These are phyloP conservation scores for Patiria miniata DNA, from an alignment of 35 echinoderm and acorn worm species.

Conservation along the genomic window DNA sequence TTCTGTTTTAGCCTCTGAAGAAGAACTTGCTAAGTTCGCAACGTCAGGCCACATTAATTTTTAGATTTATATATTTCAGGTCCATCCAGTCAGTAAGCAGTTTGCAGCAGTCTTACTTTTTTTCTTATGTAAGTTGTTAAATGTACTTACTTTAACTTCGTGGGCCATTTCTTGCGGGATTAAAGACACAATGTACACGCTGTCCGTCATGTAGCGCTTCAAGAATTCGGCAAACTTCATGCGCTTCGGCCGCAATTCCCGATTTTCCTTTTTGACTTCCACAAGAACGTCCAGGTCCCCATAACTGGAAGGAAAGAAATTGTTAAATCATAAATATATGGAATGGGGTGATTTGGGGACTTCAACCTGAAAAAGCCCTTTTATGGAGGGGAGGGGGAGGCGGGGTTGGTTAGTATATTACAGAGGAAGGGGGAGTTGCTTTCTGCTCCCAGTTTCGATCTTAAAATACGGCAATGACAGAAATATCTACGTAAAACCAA, in stretches of 20 bases:
- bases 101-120: too few relatives aligned
- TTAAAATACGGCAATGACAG: too few relatives aligned
- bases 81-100: too few relatives aligned
- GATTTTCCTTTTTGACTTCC: conserved; percentile 86
- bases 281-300: conserved; percentile 89
- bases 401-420: too few relatives aligned
- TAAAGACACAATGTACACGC: conserved; percentile 87
- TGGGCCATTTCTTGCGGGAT: conserved; percentile 93
- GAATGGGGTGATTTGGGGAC: neutral
- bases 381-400: neutral
- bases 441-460: too few relatives aligned
- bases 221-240: conserved; percentile 74
- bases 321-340: neutral
- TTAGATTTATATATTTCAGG: too few relatives aligned
- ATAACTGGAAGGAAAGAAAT: conserved; percentile 60
- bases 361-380: neutral
- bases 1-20: too few relatives aligned
- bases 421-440: too few relatives aligned
- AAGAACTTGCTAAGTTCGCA: too few relatives aligned
- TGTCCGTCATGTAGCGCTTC: conserved; percentile 62
- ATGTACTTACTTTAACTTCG: conserved; percentile 69
- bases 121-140: too few relatives aligned
- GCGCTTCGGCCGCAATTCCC: conserved; percentile 26
- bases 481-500: too few relatives aligned
- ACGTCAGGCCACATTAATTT: too few relatives aligned